phyloP scores from a whole-genome alignment of 2,113 vertebrate species.

The Labeo catla region DNA sequence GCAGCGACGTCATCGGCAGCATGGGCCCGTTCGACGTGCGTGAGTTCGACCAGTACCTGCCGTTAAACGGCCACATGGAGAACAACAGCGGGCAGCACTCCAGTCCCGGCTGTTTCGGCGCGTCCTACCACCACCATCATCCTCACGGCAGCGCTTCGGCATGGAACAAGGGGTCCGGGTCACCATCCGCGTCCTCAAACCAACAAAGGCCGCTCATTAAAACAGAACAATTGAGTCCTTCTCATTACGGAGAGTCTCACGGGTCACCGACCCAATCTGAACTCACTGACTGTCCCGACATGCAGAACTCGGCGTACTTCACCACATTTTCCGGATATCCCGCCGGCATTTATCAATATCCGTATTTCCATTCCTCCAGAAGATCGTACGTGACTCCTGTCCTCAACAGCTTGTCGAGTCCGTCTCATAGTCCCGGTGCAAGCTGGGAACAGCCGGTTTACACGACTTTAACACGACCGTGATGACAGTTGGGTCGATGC shows the following conservation, averaged over 20 bases:
- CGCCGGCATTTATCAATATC: constrained; percentile 92
- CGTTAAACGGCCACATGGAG: constrained; percentile 84
- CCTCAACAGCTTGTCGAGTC: constrained; percentile 89
- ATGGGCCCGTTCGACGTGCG: constrained; percentile 97
- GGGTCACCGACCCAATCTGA: constrained; percentile 82
- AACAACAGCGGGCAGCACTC: constrained; percentile 69
- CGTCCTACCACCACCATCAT: constrained; percentile 81
- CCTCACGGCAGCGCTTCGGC: constrained; percentile 77
- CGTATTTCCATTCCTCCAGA: constrained; percentile 93
- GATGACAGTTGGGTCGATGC: background rate
- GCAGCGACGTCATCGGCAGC: constrained; percentile 97
- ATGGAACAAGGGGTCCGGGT: constrained; percentile 79
- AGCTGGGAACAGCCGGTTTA: constrained; percentile 98
- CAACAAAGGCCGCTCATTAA: constrained; percentile 93
- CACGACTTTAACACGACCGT: constrained; percentile 89
- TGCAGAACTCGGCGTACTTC: constrained; percentile 92
- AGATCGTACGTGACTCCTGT: constrained; percentile 88
- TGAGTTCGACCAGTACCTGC: constrained; percentile 98
- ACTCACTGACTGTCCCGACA: constrained; percentile 95
- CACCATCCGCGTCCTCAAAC: constrained; percentile 59
- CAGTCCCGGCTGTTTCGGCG: constrained; percentile 46
- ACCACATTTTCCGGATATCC: constrained; percentile 90
- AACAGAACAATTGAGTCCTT: constrained; percentile 84
- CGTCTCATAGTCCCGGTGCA: constrained; percentile 87
- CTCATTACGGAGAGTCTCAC: constrained; percentile 76